These are phyloP conservation scores for Tupaia chinensis DNA, from an alignment of 2,113 vertebrate genomes.

Conservation along the genomic window DNA sequence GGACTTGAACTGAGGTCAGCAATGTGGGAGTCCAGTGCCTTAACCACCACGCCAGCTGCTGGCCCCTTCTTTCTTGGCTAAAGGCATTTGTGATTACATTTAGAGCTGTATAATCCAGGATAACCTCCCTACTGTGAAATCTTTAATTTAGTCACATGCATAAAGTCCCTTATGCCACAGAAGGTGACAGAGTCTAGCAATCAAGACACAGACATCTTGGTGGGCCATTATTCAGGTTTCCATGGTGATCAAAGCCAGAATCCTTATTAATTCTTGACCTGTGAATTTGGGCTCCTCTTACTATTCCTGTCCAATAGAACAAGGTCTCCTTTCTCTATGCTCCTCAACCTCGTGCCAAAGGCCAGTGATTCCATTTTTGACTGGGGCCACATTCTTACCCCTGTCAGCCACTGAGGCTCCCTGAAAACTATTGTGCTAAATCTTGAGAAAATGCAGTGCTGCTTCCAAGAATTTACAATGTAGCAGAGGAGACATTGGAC, in stretches of 20 bases:
- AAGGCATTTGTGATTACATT: neutral
- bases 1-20: too few relatives aligned
- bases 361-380: neutral
- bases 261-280: neutral
- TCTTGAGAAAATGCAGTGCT: neutral
- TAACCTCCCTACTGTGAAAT: too few relatives aligned
- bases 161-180: too few relatives aligned
- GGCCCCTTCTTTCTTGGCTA: too few relatives aligned
- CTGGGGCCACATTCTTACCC: too few relatives aligned
- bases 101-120: neutral
- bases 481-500: neutral
- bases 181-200: neutral
- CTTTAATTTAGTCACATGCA: too few relatives aligned
- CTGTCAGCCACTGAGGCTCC: neutral
- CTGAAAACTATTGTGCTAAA: neutral
- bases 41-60: too few relatives aligned
- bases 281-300: neutral
- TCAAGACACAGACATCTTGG: neutral
- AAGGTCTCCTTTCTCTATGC: neutral
- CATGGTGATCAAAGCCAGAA: neutral
- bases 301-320: neutral
- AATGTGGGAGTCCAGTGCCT: too few relatives aligned
- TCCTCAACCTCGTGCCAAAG: too few relatives aligned
- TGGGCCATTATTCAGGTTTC: neutral
- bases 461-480: too few relatives aligned